Base-by-base conservation (phyloP, 1,140 invertebrate genomes). In the Orius laevigatus region DNA sequence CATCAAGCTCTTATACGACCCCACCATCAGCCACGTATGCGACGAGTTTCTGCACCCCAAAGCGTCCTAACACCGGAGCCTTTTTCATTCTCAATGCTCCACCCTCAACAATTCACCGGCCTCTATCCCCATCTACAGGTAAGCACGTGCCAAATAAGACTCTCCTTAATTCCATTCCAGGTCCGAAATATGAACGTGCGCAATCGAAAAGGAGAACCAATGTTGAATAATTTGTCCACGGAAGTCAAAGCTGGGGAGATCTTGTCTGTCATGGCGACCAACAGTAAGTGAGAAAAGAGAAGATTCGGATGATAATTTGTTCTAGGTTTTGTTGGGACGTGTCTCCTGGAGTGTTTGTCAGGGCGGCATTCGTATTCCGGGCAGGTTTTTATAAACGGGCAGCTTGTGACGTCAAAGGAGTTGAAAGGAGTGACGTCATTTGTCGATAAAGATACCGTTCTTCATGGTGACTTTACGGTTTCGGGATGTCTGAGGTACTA, bases 231-330 rank as follows among this genome's bases (percentile, higher is more conserved):
- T 9, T 69, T 89, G 6, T 79, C 78, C 1, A 72, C 90, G 52
- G 84, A 95, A 64, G 84, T 84, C 5, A 78, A 80, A 49, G 89
- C 85, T 0, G 88, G 87, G 4, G 91, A 95, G 67, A 74, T 94
- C 10, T 64, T 95, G 48, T 87, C 86, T 1, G 71, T 95, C 9
- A 79, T 95, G 76, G 77, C 89, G 0, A 94, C 90, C 0, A 64
- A 61, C 41, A 69, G 71, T 73, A 56, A 65, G 60, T 54, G 32
- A 25, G 25, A 25, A 25, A 25, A 25, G 8, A 16, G 18, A 41
- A 40, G 2, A n/a, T 12, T 15, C 4, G 5, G 9, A 8, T 49
- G 25, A 20, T 43, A 43, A 20, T 18, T 18, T 5, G 11, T 33
- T 57, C 42, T 56, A 59, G 83, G 81, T 51, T 63, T 69, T 8